Evolutionary conservation across 2,888 invertebrate genomes (phyloP), one percentile per base, ranked within the genome.

Genomic region (Dorcus parallelipipedus): DNA sequence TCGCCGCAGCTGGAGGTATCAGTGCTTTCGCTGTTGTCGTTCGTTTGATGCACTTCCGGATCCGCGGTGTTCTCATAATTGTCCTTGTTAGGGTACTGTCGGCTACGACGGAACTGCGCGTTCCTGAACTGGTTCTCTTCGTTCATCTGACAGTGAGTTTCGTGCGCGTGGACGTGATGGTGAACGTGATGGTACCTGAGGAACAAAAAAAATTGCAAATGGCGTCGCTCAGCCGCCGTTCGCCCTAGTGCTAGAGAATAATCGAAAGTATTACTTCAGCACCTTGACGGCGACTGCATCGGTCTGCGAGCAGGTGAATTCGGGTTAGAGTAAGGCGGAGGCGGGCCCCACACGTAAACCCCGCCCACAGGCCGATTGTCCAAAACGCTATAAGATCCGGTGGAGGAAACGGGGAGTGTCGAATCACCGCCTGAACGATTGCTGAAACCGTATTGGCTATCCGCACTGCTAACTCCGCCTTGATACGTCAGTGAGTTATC

Each of bases 291-390:
- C 47, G 75, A 79, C 67, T 75, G 76, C 60, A 74, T 62, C 38
- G 79, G 80, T 41, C 86, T 78, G 60, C 86, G 76, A 0, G 86
- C 86, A 0, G 86, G 86, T 63, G 85, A 86, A 67, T 91, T 91
- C 40, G 90, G 90, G 52, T 91, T 90, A 58, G 91, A 91, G 72
- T 94, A 94, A 0, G 93, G 93, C 0, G 94, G 93, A 0, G 93
- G 93, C 0, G 93, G 94, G 0, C 93, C 94, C 93, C 93, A 93
- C 14, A 92, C 73, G 78, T 85, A 77, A 73, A 83, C 59, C 72
- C 83, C 71, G 69, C 86, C 78, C 69, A 85, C 79, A 23, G 76
- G 70, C 76, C 86, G 65, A 72, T 84, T 64, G 73, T 80, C 74
- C 71, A 85, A 76, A 8, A 85, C 85, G 23, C 87, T 84, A 67